These are phyloP conservation scores for Drosophila antonietae DNA, from an alignment of 2,888 invertebrate species.

Conservation along the genomic window DNA sequence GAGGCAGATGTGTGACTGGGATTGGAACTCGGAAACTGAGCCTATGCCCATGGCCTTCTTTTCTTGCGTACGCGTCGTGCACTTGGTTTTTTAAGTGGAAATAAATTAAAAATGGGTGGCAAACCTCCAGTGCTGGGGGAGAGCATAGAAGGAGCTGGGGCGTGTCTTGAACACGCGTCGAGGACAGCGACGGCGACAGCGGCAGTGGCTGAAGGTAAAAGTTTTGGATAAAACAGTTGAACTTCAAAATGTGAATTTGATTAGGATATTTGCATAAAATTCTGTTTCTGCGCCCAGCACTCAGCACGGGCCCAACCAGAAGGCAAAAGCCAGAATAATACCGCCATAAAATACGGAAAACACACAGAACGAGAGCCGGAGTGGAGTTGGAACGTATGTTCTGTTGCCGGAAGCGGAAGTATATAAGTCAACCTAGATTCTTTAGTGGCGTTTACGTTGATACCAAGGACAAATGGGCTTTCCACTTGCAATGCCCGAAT, in stretches of 20 bases:
- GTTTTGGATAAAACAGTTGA: slow-evolving; percentile 84
- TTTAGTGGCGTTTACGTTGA: slow-evolving; percentile 64
- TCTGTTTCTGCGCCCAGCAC: slow-evolving; percentile 72
- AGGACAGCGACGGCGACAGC: slow-evolving; percentile 45
- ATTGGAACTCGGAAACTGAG: slow-evolving; percentile 32
- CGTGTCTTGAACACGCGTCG: slow-evolving; percentile 64
- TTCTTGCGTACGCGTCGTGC: slow-evolving; percentile 35
- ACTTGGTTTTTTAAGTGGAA: slow-evolving; percentile 75
- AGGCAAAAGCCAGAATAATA: slow-evolving; percentile 43
- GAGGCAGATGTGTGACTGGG: slow-evolving; percentile 18
- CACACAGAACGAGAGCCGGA: slow-evolving; percentile 22
- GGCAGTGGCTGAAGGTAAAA: slow-evolving; percentile 64
- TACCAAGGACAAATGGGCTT: slow-evolving; percentile 81
- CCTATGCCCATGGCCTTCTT: slow-evolving; percentile 51
- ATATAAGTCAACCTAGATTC: slow-evolving; percentile 82
- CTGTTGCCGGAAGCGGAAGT: slow-evolving; percentile 79
- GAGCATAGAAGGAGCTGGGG: slow-evolving; percentile 11
- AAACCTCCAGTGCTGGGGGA: slow-evolving; percentile 40
- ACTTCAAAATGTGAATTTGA: slow-evolving; percentile 85
- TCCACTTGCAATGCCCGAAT: slow-evolving; percentile 44
- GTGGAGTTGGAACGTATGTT: slow-evolving; percentile 70
- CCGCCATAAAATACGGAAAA: slow-evolving; percentile 63
- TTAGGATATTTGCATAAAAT: slow-evolving; percentile 85
- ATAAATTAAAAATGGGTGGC: slow-evolving; percentile 84
- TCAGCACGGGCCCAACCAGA: slow-evolving; percentile 31